Evolutionary conservation across 2,888 invertebrate genomes (phyloP), one percentile per base, ranked within the genome.

Genomic region (Adelognathus sp.): DNA sequence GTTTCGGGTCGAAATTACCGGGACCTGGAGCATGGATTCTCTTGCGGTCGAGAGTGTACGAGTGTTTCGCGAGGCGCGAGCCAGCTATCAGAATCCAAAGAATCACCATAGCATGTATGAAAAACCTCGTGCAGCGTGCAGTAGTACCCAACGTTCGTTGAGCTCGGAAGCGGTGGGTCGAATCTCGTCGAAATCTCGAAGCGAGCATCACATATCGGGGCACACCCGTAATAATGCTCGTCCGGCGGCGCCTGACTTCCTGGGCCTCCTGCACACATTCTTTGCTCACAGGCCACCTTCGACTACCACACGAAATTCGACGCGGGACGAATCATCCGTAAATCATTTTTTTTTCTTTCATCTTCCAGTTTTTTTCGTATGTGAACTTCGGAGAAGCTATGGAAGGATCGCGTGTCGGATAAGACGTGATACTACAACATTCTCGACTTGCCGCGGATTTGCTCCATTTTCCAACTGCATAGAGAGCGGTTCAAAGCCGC

Each of bases 161-260:
- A 63, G 63, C 50, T 29, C 11, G 50, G 63, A 44, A 56, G 50
- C 71, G 31, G 75, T 71, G 75, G 67, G 79, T 67, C 50, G 79
- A 79, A 79, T 79, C 74, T 75, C 71, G 61, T 71, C 74, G 79
- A 75, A 75, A 79, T 79, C 75, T 75, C 70, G 33, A 66, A 63
- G 54, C 64, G 66, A 75, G n/a, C n/a, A n/a, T n/a, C n/a, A 71
- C 60, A 50, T 16, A 61, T 41, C 60, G 61, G 41, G 71, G 71
- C 79, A 61, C 79, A 79, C 61, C 71, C 79, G 79, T 79, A 79
- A 79, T 79, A 75, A 79, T 61, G 79, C 66, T 75, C 71, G 75
- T 71, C 79, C 79, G n/a, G n/a, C n/a, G 79, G 78, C 64, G 70
- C 71, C 70, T 66, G 71, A 61, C 75, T 79, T 79, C 75, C 75